Evolutionary conservation across 2,888 invertebrate species (phyloP).

Genomic region (Melipona beecheii): DNA sequence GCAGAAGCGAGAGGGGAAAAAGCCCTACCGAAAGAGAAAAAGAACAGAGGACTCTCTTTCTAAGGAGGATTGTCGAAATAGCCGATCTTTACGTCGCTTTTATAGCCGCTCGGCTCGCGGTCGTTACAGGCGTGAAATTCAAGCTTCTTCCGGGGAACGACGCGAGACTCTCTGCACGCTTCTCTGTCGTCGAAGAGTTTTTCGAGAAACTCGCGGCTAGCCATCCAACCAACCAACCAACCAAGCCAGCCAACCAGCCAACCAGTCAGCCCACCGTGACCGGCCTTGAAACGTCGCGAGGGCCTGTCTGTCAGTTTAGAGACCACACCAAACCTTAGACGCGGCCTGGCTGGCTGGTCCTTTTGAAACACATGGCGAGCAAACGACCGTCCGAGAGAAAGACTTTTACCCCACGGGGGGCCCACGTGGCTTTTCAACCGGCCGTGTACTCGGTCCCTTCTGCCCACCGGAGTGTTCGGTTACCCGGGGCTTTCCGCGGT

Average conservation of each 20-base stretch:
- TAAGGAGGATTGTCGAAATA: conserved; percentile 81
- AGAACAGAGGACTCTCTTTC: conserved; percentile 52
- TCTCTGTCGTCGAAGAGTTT: conserved; percentile 53
- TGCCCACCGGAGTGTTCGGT: conserved; percentile 66
- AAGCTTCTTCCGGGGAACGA: conserved; percentile 74
- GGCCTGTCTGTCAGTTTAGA: conserved; percentile 40
- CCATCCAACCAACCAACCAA: neutral
- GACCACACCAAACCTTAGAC: conserved; percentile 9
- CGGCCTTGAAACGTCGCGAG: conserved; percentile 45
- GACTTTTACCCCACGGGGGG: conserved; percentile 81
- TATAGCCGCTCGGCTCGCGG: conserved; percentile 73
- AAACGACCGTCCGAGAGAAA: conserved; percentile 77
- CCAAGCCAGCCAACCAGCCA: neutral
- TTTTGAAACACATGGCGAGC: conserved; percentile 81
- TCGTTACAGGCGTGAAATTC: conserved; percentile 78
- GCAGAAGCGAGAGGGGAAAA: conserved; percentile 14
- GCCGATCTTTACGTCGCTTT: conserved; percentile 82
- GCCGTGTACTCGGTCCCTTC: conserved; percentile 56
- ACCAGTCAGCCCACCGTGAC: conserved; percentile 25
- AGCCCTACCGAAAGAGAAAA: conserved; percentile 38
- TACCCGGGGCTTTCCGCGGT: conserved; percentile 66
- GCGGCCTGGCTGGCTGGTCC: conserved; percentile 33
- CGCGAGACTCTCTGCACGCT: neutral
- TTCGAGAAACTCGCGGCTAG: conserved; percentile 56
- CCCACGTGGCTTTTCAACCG: conserved; percentile 78